These are phyloP conservation scores for Platysternon megacephalum DNA, from an alignment of 2,113 vertebrate species.

Conservation along the genomic window DNA sequence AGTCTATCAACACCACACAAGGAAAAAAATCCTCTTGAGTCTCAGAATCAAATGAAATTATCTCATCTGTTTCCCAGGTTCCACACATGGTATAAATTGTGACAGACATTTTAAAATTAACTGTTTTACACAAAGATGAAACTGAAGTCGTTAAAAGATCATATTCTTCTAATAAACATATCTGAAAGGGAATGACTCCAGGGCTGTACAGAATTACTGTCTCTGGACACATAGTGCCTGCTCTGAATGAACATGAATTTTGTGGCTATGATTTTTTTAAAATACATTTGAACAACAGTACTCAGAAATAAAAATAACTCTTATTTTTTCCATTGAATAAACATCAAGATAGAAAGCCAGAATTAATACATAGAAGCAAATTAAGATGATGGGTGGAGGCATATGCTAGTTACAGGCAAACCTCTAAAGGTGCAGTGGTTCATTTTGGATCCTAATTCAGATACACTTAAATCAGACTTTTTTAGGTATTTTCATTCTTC, in stretches of 20 bases:
- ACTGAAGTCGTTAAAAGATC: not conserved
- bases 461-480: not conserved
- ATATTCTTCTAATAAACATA: not conserved
- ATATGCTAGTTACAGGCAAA: not conserved
- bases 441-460: not conserved
- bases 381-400: not conserved
- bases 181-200: not conserved
- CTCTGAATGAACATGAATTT: not conserved
- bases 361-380: not conserved
- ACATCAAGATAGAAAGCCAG: not conserved
- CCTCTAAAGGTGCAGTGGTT: not conserved
- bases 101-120: not conserved
- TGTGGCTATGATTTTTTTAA: not conserved
- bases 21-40: not conserved
- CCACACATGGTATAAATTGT: not conserved
- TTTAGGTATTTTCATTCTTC: not conserved
- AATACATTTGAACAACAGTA: not conserved
- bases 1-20: conserved; percentile 19
- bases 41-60: conserved; percentile 14
- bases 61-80: not conserved
- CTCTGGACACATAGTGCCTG: not conserved
- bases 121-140: not conserved
- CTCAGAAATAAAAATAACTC: not conserved
- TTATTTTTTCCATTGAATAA: not conserved
- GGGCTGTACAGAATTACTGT: not conserved